Base-by-base conservation (phyloP, 2,797 vertebrate genomes). In the Pangasius djambal region DNA sequence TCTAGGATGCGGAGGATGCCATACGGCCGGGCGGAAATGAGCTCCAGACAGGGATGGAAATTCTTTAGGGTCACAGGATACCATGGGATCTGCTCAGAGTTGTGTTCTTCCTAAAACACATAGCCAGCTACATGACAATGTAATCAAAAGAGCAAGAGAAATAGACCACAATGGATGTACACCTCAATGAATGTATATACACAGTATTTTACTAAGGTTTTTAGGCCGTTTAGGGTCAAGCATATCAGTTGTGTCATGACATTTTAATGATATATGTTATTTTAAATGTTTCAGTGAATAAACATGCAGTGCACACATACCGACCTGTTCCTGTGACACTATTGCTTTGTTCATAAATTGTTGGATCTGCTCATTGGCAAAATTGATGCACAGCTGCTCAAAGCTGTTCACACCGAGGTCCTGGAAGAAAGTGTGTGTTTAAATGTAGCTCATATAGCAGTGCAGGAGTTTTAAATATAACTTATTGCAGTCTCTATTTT, bases 361-460 rank as follows among this genome's bases (percentile, higher is more conserved):
- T 91, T 97, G 97, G 25, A 99, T 96, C 82, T 96, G 96, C 92
- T 99, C 98, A 0, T 97, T 98, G 91, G 97, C 97, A 91, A 97
- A 97, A 93, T 98, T 99, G 92, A 97, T 98, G 91, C 98, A 99
- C 86, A 99, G 95, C 86, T 99, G 98, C 92, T 99, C 98, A 88
- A 99, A 96, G 93, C 97, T 97, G 92, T 99, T 99, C 87, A 98
- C 96, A 13, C 89, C 94, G 50, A 99, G 95, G n/a, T 97, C 97
- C 98, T 99, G 92, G 70, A 92, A n/a, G 44, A 52, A 40, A 89
- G 37, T 0, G 65, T 65, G 1, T 31, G 59, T 52, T 87, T 31
- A 83, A 16, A 70, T 61, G 57, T 57, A 22, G 6, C 74, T 79
- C 31, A 69, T 55, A 52, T 0, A 63, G 34, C 34, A 72, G 15